Evolutionary conservation across 64 coral and sea anemone species (phyloP), one percentile per base, ranked within the genome.

Genomic region (Pocillopora verrucosa): DNA sequence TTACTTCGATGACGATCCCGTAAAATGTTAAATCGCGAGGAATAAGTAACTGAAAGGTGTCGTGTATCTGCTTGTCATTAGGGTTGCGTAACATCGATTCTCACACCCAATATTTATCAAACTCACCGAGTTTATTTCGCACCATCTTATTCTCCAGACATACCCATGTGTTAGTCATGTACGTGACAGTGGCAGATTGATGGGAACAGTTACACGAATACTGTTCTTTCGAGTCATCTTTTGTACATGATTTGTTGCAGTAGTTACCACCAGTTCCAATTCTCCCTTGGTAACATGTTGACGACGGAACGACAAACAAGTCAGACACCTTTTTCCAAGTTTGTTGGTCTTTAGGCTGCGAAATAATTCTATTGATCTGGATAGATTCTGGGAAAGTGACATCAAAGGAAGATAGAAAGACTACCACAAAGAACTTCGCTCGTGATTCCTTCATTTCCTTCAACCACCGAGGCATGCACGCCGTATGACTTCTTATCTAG

Each of bases 81-180:
- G 61, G 13, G 61, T 63, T 63, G 61, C 16, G 41, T 4, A 51
- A 51, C 41, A 51, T 51, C 41, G 41, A 51, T 51, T 51, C 41
- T 4, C 7, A 51, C 1, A 51, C 41, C 7, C 41, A 4, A 51
- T 51, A 4, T 51, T 51, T 51, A 51, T 4, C 41, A 51, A 7
- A 63, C 61, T 63, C 26, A 84, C 82, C 82, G 20, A 70, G 22
- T 41, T 84, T 10, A 0, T 14, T 72, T 84, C 82, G 82, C 17
- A 72, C 82, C 10, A 51, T 51, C 41, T 51, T 51, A 51, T 51
- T 1, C 41, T 51, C 41, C 7, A 51, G 41, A 51, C 41, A 51
- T 51, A 51, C 1, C 41, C 41, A 51, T 0, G 41, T 51, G 7
- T 51, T 51, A 51, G 0, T 51, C 1, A 51, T 0, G 1, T 51